These are phyloP conservation scores for Coturnix japonica DNA, from an alignment of 2,113 vertebrate species.

Conservation along the genomic window DNA sequence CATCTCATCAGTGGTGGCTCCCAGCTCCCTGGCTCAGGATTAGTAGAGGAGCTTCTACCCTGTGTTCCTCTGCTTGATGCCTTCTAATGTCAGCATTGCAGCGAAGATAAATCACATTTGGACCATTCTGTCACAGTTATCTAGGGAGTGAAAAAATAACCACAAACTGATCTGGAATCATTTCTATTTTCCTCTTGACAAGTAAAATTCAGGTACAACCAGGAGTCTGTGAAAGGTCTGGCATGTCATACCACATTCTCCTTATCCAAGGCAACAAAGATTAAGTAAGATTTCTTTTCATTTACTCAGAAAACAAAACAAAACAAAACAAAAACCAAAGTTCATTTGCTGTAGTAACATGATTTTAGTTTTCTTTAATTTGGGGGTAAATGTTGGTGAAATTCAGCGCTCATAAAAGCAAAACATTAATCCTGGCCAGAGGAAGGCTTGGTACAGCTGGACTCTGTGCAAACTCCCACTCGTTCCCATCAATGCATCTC, in stretches of 20 bases:
- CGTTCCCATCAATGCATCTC: not conserved
- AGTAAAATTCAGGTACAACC: constrained; percentile 44
- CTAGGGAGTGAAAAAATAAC: not conserved
- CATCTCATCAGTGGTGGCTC: not conserved
- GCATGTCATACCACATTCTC: not conserved
- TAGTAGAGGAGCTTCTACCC: not conserved
- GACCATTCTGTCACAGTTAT: not conserved
- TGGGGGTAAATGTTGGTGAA: constrained; percentile 48
- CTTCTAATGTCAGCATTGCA: not conserved
- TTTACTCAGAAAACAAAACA: constrained; percentile 38
- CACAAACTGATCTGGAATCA: not conserved
- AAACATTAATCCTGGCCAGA: not conserved
- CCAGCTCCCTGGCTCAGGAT: not conserved
- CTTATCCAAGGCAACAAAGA: constrained; percentile 46
- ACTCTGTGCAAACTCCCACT: constrained; percentile 30
- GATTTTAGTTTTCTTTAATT: constrained; percentile 48
- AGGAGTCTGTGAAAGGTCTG: constrained; percentile 23
- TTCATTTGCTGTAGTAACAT: constrained; percentile 63
- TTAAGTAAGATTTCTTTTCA: constrained; percentile 52
- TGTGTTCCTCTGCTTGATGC: fast-evolving
- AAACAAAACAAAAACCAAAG: not conserved
- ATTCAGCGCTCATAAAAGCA: constrained; percentile 33
- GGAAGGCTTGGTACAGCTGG: not conserved
- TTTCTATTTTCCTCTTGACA: not conserved
- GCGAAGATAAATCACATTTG: not conserved